A percentile compares a stretch with the other conserved stretches of the same genome.
Conservation (phyloP, 2,797 vertebrate genomes). For the Apodemus agrarius region DNA sequence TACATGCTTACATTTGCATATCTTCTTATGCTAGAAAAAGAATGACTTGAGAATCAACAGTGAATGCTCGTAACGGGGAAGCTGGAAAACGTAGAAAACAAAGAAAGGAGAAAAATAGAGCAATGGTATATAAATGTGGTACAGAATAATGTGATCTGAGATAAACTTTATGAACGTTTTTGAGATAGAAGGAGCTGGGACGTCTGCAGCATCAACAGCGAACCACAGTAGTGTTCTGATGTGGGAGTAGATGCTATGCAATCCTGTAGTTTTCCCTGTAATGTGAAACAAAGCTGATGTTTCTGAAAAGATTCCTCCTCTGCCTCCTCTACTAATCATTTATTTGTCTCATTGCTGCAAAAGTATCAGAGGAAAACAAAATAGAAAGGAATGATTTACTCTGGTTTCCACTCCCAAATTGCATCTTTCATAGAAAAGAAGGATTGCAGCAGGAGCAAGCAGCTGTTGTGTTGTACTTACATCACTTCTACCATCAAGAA, state of each 20-base stretch:
- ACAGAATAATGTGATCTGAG: not conserved
- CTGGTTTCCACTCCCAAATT: not conserved
- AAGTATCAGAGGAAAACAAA: not conserved
- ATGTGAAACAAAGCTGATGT: not conserved
- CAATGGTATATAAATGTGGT: not conserved
- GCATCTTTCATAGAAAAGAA: not conserved
- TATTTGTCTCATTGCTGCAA: not conserved
- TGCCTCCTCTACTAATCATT: not conserved
- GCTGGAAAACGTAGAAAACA: not conserved
- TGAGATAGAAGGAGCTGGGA: not conserved
- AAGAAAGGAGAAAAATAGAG: not conserved
- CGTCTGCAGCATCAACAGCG: not conserved
- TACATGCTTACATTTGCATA: not conserved
- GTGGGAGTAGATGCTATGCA: not conserved
- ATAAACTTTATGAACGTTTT: not conserved
- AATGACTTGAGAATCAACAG: not conserved
- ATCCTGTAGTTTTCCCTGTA: not conserved
- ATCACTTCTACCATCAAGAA: not conserved
- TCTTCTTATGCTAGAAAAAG: not conserved
- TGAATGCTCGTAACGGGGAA: not conserved
- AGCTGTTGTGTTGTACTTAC: not conserved
- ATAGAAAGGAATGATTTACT: no score
- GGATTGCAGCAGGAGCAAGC: no score
- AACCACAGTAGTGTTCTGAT: not conserved
- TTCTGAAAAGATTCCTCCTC: not conserved